Evolutionary conservation across 2,888 invertebrate species (phyloP).

Genomic region (Dasysyrphus albostriatus): DNA sequence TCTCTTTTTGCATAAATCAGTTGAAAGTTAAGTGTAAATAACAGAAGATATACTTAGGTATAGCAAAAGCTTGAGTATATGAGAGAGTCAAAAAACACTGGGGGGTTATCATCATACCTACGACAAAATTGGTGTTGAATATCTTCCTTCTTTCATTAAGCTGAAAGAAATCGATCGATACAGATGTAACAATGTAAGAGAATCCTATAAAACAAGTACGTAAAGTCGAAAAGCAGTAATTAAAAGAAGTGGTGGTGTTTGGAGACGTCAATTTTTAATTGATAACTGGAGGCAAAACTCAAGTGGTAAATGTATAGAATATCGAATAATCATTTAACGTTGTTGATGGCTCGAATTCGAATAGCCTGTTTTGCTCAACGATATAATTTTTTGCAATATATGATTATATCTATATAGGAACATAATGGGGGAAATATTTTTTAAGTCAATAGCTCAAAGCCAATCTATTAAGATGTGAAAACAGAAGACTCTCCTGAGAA

Average conservation of each 20-base stretch:
- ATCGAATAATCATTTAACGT: neutral
- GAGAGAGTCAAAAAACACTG: neutral
- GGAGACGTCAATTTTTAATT: neutral
- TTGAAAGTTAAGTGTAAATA: neutral
- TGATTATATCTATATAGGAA: too few relatives aligned
- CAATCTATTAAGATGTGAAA: neutral
- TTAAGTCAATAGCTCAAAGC: neutral
- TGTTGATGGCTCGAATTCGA: neutral
- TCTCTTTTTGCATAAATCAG: conserved; percentile 3
- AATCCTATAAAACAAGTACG: neutral
- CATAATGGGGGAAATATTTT: neutral
- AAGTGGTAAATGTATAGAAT: neutral
- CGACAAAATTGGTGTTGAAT: neutral
- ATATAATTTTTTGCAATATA: too few relatives aligned
- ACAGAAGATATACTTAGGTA: neutral
- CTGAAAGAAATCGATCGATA: neutral
- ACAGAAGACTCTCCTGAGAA: neutral
- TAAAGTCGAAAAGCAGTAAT: neutral
- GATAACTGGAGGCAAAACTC: neutral
- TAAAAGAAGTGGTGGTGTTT: neutral
- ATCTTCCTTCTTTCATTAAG: neutral
- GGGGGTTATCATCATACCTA: too few relatives aligned
- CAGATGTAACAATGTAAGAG: neutral
- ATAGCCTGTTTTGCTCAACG: neutral
- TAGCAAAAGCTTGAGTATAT: neutral